These are phyloP conservation scores for Rissa tridactyla DNA, from an alignment of 2,113 vertebrate genomes.

Conservation along the genomic window DNA sequence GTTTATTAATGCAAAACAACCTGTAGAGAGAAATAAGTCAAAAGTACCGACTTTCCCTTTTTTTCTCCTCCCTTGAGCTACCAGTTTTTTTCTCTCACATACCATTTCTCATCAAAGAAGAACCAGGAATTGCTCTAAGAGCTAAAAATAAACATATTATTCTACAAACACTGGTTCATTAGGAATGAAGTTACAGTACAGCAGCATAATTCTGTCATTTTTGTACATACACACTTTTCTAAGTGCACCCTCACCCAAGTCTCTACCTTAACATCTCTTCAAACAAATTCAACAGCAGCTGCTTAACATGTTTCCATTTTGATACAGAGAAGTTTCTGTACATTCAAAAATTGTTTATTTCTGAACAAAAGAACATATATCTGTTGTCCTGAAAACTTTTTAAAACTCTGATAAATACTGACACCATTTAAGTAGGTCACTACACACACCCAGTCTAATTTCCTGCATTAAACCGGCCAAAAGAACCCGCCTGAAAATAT, in stretches of 20 bases:
- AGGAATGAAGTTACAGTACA: background rate
- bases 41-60: background rate
- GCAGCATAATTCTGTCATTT: background rate
- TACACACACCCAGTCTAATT: background rate
- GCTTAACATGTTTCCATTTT: background rate
- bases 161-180: background rate
- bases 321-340: background rate
- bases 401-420: background rate
- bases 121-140: background rate
- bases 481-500: background rate
- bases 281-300: background rate
- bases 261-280: background rate
- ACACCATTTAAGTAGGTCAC: background rate
- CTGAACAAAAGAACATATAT: background rate
- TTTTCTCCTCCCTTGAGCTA: background rate
- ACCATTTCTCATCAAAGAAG: background rate
- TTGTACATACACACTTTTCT: background rate
- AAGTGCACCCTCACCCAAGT: background rate
- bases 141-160: slow-evolving; percentile 1
- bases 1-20: background rate
- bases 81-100: background rate
- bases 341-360: background rate
- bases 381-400: background rate
- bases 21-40: background rate
- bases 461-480: background rate